Conservation (phyloP, 2,888 invertebrate genomes). For the Synergus gifuensis region DNA sequence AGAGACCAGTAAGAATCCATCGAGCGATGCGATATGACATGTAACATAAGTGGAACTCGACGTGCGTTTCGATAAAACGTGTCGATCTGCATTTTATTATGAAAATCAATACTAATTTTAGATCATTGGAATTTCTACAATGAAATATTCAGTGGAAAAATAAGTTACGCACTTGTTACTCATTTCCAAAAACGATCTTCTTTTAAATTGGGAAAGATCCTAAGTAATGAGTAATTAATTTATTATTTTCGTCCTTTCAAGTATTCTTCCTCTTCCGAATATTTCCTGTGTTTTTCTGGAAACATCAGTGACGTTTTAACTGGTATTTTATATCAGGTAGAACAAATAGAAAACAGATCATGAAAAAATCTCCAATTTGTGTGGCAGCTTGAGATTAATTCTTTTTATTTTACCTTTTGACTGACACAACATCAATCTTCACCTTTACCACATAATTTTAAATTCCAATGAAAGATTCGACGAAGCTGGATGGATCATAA, state of each 20-base stretch:
- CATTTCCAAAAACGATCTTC: too few species aligned
- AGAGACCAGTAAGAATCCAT: slow-evolving; percentile 20
- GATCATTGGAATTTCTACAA: too few species aligned
- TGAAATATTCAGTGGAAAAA: not conserved
- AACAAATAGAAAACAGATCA: not conserved
- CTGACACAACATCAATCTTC: slow-evolving; percentile 15
- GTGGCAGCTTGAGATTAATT: not conserved
- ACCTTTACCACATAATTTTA: not conserved
- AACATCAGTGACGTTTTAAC: slow-evolving; percentile 21
- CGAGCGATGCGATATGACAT: not conserved
- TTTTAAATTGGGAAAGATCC: too few species aligned
- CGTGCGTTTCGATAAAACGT: not conserved
- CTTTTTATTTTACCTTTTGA: not conserved
- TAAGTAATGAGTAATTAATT: too few species aligned
- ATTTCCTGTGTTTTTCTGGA: not conserved
- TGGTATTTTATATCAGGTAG: not conserved
- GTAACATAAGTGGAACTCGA: not conserved
- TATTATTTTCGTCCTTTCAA: not conserved
- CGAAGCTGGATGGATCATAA: not conserved
- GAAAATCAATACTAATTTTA: not conserved
- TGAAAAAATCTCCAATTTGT: not conserved
- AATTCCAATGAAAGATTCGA: not conserved
- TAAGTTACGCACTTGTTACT: not conserved
- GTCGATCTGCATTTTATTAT: slow-evolving; percentile 15
- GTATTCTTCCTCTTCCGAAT: not conserved